Evolutionary conservation across 2,113 vertebrate genomes (phyloP).

Genomic region (Cinclus mexicanus): DNA sequence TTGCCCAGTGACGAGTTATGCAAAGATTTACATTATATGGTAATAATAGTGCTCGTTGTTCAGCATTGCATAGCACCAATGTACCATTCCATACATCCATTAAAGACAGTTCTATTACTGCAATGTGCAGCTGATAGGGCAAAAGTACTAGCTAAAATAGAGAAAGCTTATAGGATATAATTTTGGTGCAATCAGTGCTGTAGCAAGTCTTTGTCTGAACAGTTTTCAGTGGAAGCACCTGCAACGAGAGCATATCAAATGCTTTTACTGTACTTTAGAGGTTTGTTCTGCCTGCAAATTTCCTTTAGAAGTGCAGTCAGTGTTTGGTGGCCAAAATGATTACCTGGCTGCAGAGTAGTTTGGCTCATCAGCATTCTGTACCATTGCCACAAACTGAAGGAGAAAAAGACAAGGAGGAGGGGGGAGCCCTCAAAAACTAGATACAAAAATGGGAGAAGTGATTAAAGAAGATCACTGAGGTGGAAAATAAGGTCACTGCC

Average conservation of each 20-base stretch:
- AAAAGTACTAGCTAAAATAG: not conserved
- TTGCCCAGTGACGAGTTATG: not conserved
- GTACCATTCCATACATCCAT: not conserved
- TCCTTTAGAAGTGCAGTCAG: not conserved
- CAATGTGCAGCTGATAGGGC: not conserved
- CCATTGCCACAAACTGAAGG: not conserved
- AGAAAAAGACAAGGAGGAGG: not conserved
- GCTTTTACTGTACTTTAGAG: not conserved
- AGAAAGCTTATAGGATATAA: not conserved
- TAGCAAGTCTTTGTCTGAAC: not conserved
- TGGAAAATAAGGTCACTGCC: slow-evolving; percentile 54
- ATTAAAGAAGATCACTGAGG: slow-evolving; percentile 45
- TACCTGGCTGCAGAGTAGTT: not conserved
- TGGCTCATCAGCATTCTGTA: slow-evolving; percentile 48
- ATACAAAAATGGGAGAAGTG: not conserved
- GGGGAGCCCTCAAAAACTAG: not conserved
- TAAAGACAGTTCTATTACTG: not conserved
- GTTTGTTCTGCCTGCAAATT: slow-evolving; percentile 7
- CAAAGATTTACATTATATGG: not conserved
- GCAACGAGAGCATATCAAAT: not conserved
- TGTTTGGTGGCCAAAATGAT: slow-evolving; percentile 33
- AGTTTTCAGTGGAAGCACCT: not conserved
- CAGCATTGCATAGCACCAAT: not conserved
- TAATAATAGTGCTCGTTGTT: not conserved
- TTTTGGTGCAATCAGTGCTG: not conserved